These are phyloP conservation scores for Rhinoderma darwinii DNA, from an alignment of 2,113 vertebrate species.

Conservation along the genomic window DNA sequence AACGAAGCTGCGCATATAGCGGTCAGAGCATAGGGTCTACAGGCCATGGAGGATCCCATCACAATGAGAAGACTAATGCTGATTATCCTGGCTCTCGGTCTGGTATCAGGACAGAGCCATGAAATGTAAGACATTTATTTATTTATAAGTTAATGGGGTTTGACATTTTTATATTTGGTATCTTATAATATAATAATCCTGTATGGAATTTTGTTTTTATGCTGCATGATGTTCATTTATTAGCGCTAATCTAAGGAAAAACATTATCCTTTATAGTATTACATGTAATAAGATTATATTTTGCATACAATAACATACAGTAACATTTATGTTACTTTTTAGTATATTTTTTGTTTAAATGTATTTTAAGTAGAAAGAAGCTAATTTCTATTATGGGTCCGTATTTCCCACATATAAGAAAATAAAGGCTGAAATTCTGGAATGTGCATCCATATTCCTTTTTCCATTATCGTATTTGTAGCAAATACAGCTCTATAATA, in stretches of 20 bases:
- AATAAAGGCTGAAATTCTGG: too few species aligned
- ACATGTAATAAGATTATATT: not conserved
- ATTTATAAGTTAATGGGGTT: not conserved
- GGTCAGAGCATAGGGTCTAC: not conserved
- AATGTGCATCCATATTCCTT: not conserved
- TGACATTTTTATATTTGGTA: not conserved
- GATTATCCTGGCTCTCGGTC: not conserved
- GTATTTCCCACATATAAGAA: too few species aligned
- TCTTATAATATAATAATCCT: not conserved
- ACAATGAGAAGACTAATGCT: conserved; percentile 1
- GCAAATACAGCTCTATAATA: not conserved
- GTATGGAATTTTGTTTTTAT: not conserved
- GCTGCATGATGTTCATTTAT: not conserved
- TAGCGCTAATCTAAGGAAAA: not conserved
- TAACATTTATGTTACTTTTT: not conserved
- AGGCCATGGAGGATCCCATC: not conserved
- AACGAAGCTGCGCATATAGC: not conserved
- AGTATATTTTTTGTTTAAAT: not conserved
- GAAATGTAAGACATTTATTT: not conserved
- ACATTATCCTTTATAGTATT: not conserved
- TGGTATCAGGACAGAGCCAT: not conserved
- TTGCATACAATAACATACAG: too few species aligned
- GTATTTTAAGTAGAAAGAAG: too few species aligned
- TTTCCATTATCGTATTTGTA: not conserved
- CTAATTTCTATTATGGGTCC: too few species aligned